Evolutionary conservation across 2,113 vertebrate species (phyloP).

Genomic region (Scytalopus superciliaris): DNA sequence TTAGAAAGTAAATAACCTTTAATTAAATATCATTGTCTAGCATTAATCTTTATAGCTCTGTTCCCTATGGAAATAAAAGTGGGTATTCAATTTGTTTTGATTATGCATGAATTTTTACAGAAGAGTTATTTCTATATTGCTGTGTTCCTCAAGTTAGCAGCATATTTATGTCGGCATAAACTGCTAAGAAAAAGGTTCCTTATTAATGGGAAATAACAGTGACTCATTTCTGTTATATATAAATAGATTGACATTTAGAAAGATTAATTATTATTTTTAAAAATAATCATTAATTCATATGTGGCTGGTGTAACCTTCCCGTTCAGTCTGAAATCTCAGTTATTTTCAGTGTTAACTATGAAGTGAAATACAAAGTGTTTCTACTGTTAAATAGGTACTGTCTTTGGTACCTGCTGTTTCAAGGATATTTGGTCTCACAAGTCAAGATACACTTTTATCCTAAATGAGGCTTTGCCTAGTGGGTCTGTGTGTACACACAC

Average conservation of each 20-base stretch:
- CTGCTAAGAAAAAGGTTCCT: neutral
- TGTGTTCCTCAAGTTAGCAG: neutral
- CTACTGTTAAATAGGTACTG: neutral
- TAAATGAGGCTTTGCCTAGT: neutral
- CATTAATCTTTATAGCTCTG: conserved; percentile 76
- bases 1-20: conserved; percentile 79
- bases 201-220: conserved; percentile 12
- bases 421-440: neutral
- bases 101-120: conserved; percentile 69
- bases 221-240: neutral
- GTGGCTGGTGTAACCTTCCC: neutral
- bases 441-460: neutral
- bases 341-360: neutral
- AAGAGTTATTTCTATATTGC: conserved; percentile 28
- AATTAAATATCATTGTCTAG: conserved; percentile 81
- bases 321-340: neutral
- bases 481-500: neutral
- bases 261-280: neutral
- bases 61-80: conserved; percentile 77
- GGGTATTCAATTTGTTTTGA: conserved; percentile 80
- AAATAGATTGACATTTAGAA: conserved; percentile 31
- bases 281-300: neutral
- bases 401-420: neutral
- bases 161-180: neutral
- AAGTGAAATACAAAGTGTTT: neutral